A percentile compares a stretch with the other conserved stretches of the same genome.
Conservation (phyloP, 2,797 vertebrate genomes). For the Pempheris klunzingeri region DNA sequence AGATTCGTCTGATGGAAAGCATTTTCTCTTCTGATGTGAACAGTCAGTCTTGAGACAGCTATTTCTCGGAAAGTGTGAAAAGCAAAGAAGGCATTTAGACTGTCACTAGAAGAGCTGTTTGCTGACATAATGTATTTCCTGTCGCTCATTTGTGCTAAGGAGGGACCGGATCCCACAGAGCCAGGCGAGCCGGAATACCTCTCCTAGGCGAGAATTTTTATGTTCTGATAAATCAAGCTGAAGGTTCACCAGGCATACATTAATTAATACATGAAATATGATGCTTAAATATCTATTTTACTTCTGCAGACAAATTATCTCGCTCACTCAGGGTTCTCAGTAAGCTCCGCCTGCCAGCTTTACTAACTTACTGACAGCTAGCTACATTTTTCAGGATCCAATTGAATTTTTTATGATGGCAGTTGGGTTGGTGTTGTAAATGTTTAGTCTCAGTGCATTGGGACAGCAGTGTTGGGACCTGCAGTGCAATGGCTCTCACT, state of each 20-base stretch:
- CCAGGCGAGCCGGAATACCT: conserved; percentile 24
- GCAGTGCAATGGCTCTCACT: not conserved
- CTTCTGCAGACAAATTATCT: conserved; percentile 45
- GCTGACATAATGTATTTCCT: conserved; percentile 51
- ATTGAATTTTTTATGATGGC: conserved; percentile 38
- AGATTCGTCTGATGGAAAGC: conserved; percentile 49
- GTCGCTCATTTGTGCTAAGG: conserved; percentile 24
- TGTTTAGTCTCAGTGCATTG: conserved; percentile 45
- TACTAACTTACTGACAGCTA: conserved; percentile 46
- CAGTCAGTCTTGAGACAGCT: conserved; percentile 38
- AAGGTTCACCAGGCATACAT: conserved; percentile 38
- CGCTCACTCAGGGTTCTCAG: not conserved
- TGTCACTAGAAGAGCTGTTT: conserved; percentile 34
- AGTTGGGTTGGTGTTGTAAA: conserved; percentile 47
- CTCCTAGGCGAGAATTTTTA: conserved; percentile 21
- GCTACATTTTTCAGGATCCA: conserved; percentile 40
- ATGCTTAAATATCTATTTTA: conserved; percentile 43
- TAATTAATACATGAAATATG: conserved; percentile 59
- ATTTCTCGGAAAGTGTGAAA: conserved; percentile 17
- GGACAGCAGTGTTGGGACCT: conserved; percentile 21
- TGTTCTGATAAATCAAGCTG: conserved; percentile 43
- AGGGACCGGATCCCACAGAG: conserved; percentile 31
- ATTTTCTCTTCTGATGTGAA: conserved; percentile 37
- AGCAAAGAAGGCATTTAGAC: conserved; percentile 38
- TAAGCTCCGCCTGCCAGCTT: conserved; percentile 44